These are phyloP conservation scores for Macaria liturata DNA, from an alignment of 2,888 invertebrate species.

Conservation along the genomic window DNA sequence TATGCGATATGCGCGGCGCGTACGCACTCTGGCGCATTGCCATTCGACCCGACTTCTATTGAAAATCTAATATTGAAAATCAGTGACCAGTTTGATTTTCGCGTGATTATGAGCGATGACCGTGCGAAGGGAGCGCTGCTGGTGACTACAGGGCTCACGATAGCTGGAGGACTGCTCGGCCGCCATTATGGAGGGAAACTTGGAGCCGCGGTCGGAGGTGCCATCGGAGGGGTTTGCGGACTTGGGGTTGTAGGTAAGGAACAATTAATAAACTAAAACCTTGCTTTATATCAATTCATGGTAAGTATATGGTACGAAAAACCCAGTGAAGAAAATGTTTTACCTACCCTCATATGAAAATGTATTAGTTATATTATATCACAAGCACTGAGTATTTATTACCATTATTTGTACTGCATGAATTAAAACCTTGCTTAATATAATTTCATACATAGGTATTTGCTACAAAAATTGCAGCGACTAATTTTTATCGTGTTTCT, in stretches of 20 bases:
- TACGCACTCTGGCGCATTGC: slow-evolving; percentile 45
- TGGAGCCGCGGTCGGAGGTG: slow-evolving; percentile 68
- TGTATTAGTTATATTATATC: no score
- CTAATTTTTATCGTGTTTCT: background rate
- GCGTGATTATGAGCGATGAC: slow-evolving; percentile 56
- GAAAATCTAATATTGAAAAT: slow-evolving; percentile 66
- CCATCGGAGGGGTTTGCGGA: slow-evolving; percentile 70
- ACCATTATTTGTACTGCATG: no score
- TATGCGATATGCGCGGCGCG: slow-evolving; percentile 49
- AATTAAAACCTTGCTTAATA: no score
- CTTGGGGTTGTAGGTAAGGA: slow-evolving; percentile 66
- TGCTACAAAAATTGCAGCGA: no score
- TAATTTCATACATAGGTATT: no score
- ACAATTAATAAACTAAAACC: no score
- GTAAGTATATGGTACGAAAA: no score
- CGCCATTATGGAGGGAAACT: slow-evolving; percentile 68
- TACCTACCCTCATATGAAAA: no score
- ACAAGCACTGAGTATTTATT: no score
- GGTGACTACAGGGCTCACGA: slow-evolving; percentile 62
- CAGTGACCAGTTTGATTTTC: slow-evolving; percentile 67
- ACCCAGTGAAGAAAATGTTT: no score
- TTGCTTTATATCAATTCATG: no score
- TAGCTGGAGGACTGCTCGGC: slow-evolving; percentile 69
- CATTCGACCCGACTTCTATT: slow-evolving; percentile 58
- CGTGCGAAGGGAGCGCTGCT: slow-evolving; percentile 53